Percentiles rank a stretch among this genome's conserved stretches.
These are phyloP conservation scores for Aspiorhynchus laticeps DNA, from an alignment of 2,113 vertebrate species.

Conservation along the genomic window DNA sequence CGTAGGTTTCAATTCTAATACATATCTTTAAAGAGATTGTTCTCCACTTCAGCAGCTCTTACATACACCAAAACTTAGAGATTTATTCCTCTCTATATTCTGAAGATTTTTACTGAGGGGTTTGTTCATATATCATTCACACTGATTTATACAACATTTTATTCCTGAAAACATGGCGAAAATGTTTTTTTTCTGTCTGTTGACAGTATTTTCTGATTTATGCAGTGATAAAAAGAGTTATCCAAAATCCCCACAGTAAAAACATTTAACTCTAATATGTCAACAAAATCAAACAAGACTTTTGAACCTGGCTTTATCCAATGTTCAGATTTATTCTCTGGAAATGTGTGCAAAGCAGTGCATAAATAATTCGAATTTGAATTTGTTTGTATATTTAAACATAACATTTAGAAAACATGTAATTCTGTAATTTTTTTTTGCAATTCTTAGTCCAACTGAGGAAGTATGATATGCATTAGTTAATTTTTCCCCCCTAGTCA, in stretches of 20 bases:
- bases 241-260: not conserved
- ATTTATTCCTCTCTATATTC: not conserved
- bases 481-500: not conserved
- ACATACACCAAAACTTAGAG: not conserved
- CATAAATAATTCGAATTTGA: not conserved
- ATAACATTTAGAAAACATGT: not conserved
- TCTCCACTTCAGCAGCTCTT: not conserved
- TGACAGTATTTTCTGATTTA: not conserved
- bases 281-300: not conserved
- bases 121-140: not conserved
- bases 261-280: not conserved
- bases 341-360: not conserved
- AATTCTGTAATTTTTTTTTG: not conserved
- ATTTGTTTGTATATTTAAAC: not conserved
- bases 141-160: not conserved
- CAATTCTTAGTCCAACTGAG: not conserved
- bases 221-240: not conserved
- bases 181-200: not conserved
- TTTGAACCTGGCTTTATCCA: not conserved
- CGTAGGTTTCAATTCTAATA: not conserved
- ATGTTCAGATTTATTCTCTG: not conserved
- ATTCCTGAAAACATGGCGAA: not conserved
- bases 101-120: not conserved
- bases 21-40: not conserved
- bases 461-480: not conserved